phyloP scores from a whole-genome alignment of 2,888 invertebrate genomes.

The Bellardia bayeri region DNA sequence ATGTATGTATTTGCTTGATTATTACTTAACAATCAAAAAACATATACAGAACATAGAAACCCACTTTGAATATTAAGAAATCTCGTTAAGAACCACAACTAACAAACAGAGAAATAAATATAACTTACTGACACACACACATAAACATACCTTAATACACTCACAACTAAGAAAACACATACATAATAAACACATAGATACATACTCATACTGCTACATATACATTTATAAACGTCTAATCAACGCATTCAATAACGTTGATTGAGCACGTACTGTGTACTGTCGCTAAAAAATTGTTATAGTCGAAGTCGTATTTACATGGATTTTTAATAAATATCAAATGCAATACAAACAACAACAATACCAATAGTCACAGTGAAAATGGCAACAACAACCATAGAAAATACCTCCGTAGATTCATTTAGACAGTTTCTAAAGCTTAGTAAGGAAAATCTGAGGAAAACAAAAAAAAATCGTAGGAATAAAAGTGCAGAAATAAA shows the following conservation, averaged over 20 bases:
- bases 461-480: neutral
- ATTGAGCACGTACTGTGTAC: conserved; percentile 67
- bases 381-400: neutral
- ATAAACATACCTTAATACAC: neutral
- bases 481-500: conserved; percentile 14
- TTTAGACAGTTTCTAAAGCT: conserved; percentile 30
- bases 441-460: conserved; percentile 1
- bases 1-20: conserved; percentile 22
- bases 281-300: conserved; percentile 60
- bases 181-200: neutral
- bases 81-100: conserved; percentile 36
- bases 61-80: conserved; percentile 65
- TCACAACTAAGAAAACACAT: neutral
- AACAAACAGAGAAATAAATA: conserved; percentile 11
- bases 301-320: conserved; percentile 38
- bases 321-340: conserved; percentile 68
- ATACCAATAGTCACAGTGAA: too few species aligned
- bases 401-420: conserved; percentile 23
- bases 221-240: conserved; percentile 48
- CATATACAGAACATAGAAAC: conserved; percentile 34
- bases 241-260: conserved; percentile 67
- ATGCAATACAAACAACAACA: conserved; percentile 45
- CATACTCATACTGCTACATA: neutral
- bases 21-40: conserved; percentile 34
- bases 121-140: neutral